Percentiles rank a stretch among this genome's conserved stretches.
Evolutionary conservation across 2,888 invertebrate species (phyloP).

Genomic region (Esperia sulphurella): DNA sequence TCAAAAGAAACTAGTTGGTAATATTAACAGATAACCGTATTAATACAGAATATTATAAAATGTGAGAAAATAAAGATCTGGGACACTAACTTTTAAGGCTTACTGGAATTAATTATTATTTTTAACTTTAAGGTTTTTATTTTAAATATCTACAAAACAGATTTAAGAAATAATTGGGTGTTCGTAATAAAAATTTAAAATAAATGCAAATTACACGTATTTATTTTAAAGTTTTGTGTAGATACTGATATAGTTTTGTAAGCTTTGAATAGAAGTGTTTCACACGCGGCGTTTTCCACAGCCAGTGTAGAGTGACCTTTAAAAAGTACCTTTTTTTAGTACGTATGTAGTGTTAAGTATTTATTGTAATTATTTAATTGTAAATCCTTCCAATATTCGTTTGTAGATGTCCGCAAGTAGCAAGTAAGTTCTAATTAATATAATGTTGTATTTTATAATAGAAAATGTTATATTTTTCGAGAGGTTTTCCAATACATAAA

Average conservation of each 20-base stretch:
- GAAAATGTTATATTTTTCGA: conserved; percentile 67
- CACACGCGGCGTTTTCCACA: conserved; percentile 57
- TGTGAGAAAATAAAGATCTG: no score
- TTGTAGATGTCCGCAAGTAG: conserved; percentile 1
- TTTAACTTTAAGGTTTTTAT: no score
- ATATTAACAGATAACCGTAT: no score
- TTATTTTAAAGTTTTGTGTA: no score
- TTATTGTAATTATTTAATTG: conserved; percentile 67
- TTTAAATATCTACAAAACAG: no score
- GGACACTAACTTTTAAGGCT: no score
- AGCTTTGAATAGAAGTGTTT: conserved; percentile 34
- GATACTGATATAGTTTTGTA: not conserved
- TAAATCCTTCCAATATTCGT: conserved; percentile 42
- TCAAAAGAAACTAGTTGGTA: no score
- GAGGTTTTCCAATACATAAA: conserved; percentile 58
- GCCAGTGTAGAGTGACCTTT: conserved; percentile 51
- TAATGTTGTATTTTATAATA: conserved; percentile 45
- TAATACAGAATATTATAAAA: no score
- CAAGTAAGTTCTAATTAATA: conserved; percentile 11
- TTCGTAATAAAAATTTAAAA: no score
- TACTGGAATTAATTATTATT: no score
- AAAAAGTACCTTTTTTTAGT: conserved; percentile 74
- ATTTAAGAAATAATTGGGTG: no score
- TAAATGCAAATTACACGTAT: no score
- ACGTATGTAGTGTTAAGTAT: conserved; percentile 65